phyloP scores from a whole-genome alignment of 2,888 invertebrate genomes.

The Torymus aiolomorphi region DNA sequence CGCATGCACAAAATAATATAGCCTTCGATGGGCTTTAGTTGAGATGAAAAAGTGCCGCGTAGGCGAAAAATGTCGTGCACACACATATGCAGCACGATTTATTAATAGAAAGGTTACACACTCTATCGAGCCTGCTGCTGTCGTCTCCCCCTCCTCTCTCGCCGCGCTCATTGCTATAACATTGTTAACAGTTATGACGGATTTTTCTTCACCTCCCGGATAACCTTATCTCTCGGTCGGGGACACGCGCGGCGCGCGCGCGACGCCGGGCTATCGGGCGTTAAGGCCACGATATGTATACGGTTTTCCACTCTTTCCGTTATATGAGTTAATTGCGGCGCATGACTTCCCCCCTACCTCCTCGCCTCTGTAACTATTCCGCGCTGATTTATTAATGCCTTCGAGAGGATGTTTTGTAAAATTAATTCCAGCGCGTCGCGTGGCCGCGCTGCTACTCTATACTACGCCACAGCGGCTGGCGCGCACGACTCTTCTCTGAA shows the following conservation, averaged over 20 bases:
- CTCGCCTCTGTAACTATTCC: not conserved
- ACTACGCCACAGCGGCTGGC: too few species aligned
- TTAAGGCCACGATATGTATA: slow-evolving; percentile 32
- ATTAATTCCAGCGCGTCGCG: not conserved
- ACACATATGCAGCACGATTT: not conserved
- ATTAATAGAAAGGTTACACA: slow-evolving; percentile 43
- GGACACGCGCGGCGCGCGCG: slow-evolving; percentile 9
- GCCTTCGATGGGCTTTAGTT: too few species aligned
- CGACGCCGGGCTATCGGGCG: slow-evolving; percentile 12
- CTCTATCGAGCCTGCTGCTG: not conserved
- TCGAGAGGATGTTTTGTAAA: not conserved
- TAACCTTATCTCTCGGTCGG: slow-evolving; percentile 48
- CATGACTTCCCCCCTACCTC: not conserved
- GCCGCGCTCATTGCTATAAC: not conserved
- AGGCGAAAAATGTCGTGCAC: not conserved
- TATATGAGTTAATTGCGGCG: slow-evolving; percentile 37
- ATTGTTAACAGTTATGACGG: slow-evolving; percentile 47
- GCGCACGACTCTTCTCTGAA: too few species aligned
- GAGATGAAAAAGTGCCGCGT: not conserved
- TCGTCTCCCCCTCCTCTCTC: too few species aligned
- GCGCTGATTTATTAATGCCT: slow-evolving; percentile 26
- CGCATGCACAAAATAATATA: not conserved
- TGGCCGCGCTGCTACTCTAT: too few species aligned
- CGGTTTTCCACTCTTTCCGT: slow-evolving; percentile 36
- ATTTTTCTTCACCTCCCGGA: slow-evolving; percentile 50